Evolutionary conservation across 2,797 vertebrate species (phyloP).

Genomic region (Novumbra hubbsi): DNA sequence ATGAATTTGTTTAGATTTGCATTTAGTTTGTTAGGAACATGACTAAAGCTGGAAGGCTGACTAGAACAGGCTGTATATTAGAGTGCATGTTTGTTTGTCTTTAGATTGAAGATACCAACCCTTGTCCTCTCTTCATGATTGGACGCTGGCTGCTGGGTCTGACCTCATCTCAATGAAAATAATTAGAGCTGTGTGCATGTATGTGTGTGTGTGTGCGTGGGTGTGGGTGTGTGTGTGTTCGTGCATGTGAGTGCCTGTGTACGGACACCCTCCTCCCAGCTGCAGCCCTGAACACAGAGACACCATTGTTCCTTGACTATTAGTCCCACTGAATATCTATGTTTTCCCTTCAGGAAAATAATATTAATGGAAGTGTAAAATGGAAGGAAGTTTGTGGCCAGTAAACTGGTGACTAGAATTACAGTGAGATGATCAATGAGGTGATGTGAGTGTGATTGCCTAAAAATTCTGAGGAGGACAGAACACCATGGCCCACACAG

Average conservation of each 20-base stretch:
- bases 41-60: background rate
- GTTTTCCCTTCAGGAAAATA: constrained; percentile 51
- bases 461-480: background rate
- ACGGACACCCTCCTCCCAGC: constrained; percentile 38
- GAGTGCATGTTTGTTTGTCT: constrained; percentile 56
- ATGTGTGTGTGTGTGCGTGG: background rate
- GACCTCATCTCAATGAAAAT: constrained; percentile 67
- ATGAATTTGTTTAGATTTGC: constrained; percentile 34
- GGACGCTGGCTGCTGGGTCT: constrained; percentile 50
- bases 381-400: constrained; percentile 45
- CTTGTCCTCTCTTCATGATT: constrained; percentile 43
- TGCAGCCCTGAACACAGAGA: constrained; percentile 48
- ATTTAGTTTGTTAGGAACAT: constrained; percentile 29
- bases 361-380: constrained; percentile 46
- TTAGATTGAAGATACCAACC: constrained; percentile 58
- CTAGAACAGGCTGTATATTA: constrained; percentile 42
- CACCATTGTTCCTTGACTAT: constrained; percentile 44
- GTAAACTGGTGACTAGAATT: constrained; percentile 46
- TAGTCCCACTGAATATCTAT: constrained; percentile 53
- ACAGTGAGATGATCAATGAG: constrained; percentile 47
- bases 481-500: too few relatives aligned
- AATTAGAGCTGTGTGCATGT: constrained; percentile 50
- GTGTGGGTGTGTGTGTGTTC: background rate
- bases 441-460: constrained; percentile 31
- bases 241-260: background rate